Base-by-base conservation (phyloP, 2,113 vertebrate genomes). In the Spilogale gracilis region DNA sequence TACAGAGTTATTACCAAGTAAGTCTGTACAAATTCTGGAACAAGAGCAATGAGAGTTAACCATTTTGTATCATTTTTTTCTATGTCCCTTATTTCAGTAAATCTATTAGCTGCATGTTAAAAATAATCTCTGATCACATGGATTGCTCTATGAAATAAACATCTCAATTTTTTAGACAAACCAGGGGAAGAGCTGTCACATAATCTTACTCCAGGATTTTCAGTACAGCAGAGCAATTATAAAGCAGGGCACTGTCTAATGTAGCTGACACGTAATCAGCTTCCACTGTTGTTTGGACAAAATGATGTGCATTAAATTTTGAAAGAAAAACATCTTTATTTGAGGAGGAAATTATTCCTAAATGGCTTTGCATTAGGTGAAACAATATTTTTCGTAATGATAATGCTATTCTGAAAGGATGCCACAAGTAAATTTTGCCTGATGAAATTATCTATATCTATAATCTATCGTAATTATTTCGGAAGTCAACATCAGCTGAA, bases 101-200 rank as follows among this genome's bases (percentile, higher is more conserved):
- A 58, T 48, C 2, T 92, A 48, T 82, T 91, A 65, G 17, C 2
- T 88, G 23, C 32, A 60, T 93, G 87, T 67, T 95, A 58, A 74
- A 90, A 87, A 61, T 30, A 93, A 65, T 48, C 5, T 73, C 32
- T 58, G 52, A 50, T 96, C 43, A 88, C 27, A 65, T 25, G 43
- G 50, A 73, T 87, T 95, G 50, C 61, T 95, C 95, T 95, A 61
- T 97, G 93, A 97, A 91, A 52, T 43, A 87, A 96, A 91, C 17
- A 91, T 95, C 54, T 93, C 60, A 82, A 54, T 93, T 91, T 95
- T 95, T 83, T 90, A 52, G 38, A 58, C 60, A 95, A 82, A 21
- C 60, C 32, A 79, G 9, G 45, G 65, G 23, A 89, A 87, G 74
- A 95, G 54, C 85, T 96, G 74, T 91, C 90, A 90, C 67, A 56